Conservation (phyloP, 1,140 invertebrate species). For the Drosophila erecta region DNA sequence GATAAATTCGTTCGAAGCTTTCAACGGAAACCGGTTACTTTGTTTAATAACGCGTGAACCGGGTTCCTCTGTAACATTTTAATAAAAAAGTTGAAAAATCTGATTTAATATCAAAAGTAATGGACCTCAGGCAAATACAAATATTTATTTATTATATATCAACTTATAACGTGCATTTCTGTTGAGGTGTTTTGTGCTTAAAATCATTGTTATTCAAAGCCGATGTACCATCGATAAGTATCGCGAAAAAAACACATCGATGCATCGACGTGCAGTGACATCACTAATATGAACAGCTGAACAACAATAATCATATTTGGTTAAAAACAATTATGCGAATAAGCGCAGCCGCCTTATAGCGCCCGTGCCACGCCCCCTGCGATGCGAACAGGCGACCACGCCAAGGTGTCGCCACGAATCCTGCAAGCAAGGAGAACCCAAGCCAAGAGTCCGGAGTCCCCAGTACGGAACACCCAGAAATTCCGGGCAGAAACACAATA, state of each 20-base stretch:
- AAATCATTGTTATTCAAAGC: not conserved
- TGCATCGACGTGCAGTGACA: not conserved
- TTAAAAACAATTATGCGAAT: slow-evolving; percentile 41
- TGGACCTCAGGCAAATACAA: no score
- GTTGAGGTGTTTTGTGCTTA: no score
- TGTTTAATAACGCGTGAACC: no score
- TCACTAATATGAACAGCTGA: slow-evolving; percentile 23
- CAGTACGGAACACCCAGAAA: slow-evolving; percentile 17
- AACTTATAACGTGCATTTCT: no score
- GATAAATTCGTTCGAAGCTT: no score
- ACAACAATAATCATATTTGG: slow-evolving; percentile 30
- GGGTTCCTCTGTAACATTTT: no score
- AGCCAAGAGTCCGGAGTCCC: slow-evolving; percentile 2
- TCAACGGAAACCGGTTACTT: no score
- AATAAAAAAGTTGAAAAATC: no score
- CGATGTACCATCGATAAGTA: not conserved
- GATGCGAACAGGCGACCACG: slow-evolving; percentile 19
- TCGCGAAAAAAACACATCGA: no score
- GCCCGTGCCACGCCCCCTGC: slow-evolving; percentile 16
- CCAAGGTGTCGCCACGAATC: slow-evolving; percentile 14
- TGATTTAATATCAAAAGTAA: no score
- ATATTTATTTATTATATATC: no score
- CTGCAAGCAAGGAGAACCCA: slow-evolving; percentile 8
- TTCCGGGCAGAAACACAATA: slow-evolving; percentile 8
- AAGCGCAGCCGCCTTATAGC: slow-evolving; percentile 26